Evolutionary conservation across 2,888 invertebrate genomes (phyloP).

Genomic region (Choreutis nemorana): DNA sequence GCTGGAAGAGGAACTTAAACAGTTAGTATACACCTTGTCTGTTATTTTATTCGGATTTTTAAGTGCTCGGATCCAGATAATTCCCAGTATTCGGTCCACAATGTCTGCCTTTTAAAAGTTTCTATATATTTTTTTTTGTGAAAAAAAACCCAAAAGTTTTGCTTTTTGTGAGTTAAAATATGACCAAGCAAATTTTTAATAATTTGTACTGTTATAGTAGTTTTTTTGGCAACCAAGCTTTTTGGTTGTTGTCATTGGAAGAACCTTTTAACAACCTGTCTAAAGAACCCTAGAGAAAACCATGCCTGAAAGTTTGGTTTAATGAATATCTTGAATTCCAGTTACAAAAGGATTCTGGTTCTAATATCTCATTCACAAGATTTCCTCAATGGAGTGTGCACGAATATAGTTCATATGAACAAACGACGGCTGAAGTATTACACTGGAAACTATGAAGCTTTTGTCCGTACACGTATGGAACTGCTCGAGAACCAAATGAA

Average conservation of each 20-base stretch:
- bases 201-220: no score
- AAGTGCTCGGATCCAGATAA: background rate
- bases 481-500: conserved; percentile 98
- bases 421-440: conserved; percentile 94
- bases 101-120: no score
- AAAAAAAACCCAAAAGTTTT: no score
- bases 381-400: conserved; percentile 97
- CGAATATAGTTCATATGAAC: conserved; percentile 95
- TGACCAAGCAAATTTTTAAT: no score
- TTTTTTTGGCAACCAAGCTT: no score
- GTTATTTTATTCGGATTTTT: background rate
- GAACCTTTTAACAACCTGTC: no score
- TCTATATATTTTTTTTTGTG: no score
- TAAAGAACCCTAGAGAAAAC: no score
- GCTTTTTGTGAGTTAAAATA: no score
- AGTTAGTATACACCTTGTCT: conserved; percentile 49
- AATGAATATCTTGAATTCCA: conserved; percentile 32
- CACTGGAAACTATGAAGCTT: conserved; percentile 97
- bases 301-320: no score
- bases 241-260: no score
- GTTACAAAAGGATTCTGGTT: conserved; percentile 95
- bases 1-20: conserved; percentile 97
- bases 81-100: no score
- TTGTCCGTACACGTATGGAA: conserved; percentile 92
- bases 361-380: conserved; percentile 99